Evolutionary conservation across 2,113 vertebrate species (phyloP).

Genomic region (Cyprinodon brontotheroides): DNA sequence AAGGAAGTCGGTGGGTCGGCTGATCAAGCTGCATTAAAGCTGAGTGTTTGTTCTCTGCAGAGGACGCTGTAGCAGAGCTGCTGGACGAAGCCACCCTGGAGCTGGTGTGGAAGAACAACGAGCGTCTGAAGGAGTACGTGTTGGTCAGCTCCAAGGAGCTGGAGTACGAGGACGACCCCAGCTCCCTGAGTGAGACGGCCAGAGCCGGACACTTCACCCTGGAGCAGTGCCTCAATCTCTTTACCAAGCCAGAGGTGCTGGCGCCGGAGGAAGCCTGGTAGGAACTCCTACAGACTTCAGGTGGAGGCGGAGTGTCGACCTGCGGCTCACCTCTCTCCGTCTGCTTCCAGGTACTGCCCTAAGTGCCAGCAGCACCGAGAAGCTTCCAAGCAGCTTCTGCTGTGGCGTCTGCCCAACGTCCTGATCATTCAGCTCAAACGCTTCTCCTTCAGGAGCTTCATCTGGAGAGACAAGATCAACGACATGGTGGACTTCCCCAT

Average conservation of each 20-base stretch:
- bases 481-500: constrained; percentile 98
- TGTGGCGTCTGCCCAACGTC: constrained; percentile 95
- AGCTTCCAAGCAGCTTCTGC: constrained; percentile 94
- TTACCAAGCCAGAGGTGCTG: constrained; percentile 96
- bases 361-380: constrained; percentile 97
- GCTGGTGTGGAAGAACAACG: constrained; percentile 97
- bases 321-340: neutral
- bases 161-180: constrained; percentile 91
- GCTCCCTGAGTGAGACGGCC: constrained; percentile 91
- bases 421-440: constrained; percentile 98
- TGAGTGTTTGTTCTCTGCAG: constrained; percentile 57
- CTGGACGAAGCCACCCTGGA: constrained; percentile 88
- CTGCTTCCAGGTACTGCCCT: constrained; percentile 90
- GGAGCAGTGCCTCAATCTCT: constrained; percentile 97
- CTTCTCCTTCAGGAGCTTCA: constrained; percentile 98
- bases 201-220: constrained; percentile 95
- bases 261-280: constrained; percentile 98
- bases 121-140: constrained; percentile 93
- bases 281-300: neutral
- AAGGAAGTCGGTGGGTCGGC: no score
- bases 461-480: constrained; percentile 99
- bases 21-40: no score
- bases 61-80: constrained; percentile 84
- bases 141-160: constrained; percentile 95
- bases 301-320: no score